Evolutionary conservation across 2,888 invertebrate genomes (phyloP).

Genomic region (Xiphydria camelus): DNA sequence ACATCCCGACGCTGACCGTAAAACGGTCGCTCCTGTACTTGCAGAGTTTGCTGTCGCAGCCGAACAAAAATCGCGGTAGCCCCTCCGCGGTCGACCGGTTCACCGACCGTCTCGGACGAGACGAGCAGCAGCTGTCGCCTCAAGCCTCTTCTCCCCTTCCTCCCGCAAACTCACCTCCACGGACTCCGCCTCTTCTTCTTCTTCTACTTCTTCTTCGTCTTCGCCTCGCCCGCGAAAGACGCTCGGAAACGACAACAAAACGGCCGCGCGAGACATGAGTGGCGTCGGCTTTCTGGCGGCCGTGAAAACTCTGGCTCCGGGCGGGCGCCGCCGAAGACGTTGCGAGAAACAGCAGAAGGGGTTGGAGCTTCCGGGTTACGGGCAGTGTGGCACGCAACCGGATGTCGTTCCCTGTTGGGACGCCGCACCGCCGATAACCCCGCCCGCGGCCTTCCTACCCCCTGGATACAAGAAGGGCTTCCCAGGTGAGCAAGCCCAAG

Average conservation of each 20-base stretch:
- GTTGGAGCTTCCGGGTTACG: constrained; percentile 49
- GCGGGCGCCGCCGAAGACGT: constrained; percentile 64
- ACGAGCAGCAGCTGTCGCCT: constrained; percentile 12
- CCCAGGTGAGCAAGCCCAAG: constrained; percentile 47
- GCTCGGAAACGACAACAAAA: not conserved
- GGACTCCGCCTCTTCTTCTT: too few relatives aligned
- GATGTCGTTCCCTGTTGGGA: constrained; percentile 65
- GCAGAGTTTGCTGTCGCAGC: too few relatives aligned
- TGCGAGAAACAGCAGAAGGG: constrained; percentile 66
- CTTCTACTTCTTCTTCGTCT: not conserved
- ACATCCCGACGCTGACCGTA: too few relatives aligned
- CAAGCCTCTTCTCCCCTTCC: too few relatives aligned
- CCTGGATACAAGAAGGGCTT: constrained; percentile 62
- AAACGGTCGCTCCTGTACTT: too few relatives aligned
- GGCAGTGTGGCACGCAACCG: constrained; percentile 53
- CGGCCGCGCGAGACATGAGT: constrained; percentile 60
- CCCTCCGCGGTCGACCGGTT: too few relatives aligned
- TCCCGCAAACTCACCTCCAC: too few relatives aligned
- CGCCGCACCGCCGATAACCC: constrained; percentile 67
- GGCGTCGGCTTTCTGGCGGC: constrained; percentile 64
- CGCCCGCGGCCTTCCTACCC: constrained; percentile 69
- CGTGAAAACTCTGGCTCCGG: constrained; percentile 70
- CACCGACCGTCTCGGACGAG: constrained; percentile 7
- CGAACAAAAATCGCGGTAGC: too few relatives aligned
- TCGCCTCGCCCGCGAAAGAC: constrained; percentile 7